Evolutionary conservation across 2,888 invertebrate species (phyloP).

Genomic region (Mythimna albipuncta): DNA sequence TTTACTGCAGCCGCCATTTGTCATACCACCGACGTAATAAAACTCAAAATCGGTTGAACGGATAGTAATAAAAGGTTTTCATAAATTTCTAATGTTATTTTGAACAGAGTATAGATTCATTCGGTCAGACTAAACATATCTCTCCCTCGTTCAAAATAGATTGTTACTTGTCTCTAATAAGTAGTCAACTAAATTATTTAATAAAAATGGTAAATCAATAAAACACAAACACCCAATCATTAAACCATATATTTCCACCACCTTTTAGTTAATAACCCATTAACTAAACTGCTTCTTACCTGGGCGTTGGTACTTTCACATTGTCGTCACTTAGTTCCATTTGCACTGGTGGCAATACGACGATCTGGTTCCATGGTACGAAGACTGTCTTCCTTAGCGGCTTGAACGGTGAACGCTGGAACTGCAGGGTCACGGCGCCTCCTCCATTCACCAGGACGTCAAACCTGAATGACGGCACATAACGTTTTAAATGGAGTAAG

Average conservation of each 20-base stretch:
- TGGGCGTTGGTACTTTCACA: slow-evolving; percentile 88
- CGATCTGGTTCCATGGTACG: slow-evolving; percentile 99
- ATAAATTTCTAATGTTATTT: too few relatives aligned
- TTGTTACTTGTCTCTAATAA: too few relatives aligned
- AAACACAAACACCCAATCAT: slow-evolving; percentile 32
- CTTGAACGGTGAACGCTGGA: slow-evolving; percentile 98
- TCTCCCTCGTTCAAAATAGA: too few relatives aligned
- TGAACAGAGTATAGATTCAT: too few relatives aligned
- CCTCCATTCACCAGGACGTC: slow-evolving; percentile 99
- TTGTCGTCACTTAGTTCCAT: slow-evolving; percentile 96
- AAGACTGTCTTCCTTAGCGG: slow-evolving; percentile 97
- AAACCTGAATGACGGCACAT: slow-evolving; percentile 93
- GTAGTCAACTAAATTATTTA: background rate
- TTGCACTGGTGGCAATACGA: slow-evolving; percentile 96
- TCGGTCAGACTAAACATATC: background rate
- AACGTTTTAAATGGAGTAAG: slow-evolving; percentile 19
- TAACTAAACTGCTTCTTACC: slow-evolving; percentile 70
- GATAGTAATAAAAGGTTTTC: too few relatives aligned
- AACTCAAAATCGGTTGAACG: too few relatives aligned
- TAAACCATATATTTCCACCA: slow-evolving; percentile 38
- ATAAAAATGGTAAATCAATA: slow-evolving; percentile 17
- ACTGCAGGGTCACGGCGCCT: slow-evolving; percentile 98
- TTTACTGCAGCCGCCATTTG: too few relatives aligned
- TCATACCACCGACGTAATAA: too few relatives aligned
- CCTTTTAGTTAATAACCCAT: background rate